These are phyloP conservation scores for Zalophus californianus DNA, from an alignment of 2,797 vertebrate genomes.

Conservation along the genomic window DNA sequence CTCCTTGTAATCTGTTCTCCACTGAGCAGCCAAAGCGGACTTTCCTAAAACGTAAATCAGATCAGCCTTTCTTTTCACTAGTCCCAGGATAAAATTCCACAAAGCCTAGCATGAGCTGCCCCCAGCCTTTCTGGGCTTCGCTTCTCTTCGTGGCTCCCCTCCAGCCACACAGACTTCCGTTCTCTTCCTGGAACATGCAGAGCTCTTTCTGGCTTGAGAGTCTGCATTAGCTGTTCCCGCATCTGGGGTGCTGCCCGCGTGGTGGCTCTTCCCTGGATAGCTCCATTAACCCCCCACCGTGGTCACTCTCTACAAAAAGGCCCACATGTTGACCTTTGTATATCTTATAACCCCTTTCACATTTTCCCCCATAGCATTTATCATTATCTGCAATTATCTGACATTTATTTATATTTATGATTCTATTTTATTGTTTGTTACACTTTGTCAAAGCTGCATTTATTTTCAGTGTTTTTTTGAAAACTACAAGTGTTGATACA, in stretches of 20 bases:
- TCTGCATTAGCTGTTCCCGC: not conserved
- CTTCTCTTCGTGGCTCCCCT: not conserved
- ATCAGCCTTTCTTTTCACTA: slow-evolving; percentile 21
- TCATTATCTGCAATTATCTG: not conserved
- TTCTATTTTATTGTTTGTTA: not conserved
- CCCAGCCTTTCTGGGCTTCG: not conserved
- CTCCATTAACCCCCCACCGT: not conserved
- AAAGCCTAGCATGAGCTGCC: not conserved
- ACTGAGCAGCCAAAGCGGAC: not conserved
- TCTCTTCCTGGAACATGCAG: not conserved
- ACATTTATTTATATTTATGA: not conserved
- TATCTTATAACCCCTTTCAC: not conserved
- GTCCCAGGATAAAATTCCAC: not conserved
- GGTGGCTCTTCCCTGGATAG: not conserved
- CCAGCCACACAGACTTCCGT: not conserved
- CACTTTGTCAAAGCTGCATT: not conserved
- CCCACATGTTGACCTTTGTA: not conserved
- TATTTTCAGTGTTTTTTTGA: not conserved
- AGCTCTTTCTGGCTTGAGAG: not conserved
- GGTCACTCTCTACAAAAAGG: not conserved
- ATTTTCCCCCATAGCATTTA: not conserved
- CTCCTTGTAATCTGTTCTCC: not conserved
- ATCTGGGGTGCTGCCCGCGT: not conserved
- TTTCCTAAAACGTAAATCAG: slow-evolving; percentile 4
- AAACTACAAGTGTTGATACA: not conserved